Percentiles rank a stretch among this genome's conserved stretches.
Evolutionary conservation across 2,888 invertebrate species (phyloP).

Genomic region (Lepidochitona cinerea): DNA sequence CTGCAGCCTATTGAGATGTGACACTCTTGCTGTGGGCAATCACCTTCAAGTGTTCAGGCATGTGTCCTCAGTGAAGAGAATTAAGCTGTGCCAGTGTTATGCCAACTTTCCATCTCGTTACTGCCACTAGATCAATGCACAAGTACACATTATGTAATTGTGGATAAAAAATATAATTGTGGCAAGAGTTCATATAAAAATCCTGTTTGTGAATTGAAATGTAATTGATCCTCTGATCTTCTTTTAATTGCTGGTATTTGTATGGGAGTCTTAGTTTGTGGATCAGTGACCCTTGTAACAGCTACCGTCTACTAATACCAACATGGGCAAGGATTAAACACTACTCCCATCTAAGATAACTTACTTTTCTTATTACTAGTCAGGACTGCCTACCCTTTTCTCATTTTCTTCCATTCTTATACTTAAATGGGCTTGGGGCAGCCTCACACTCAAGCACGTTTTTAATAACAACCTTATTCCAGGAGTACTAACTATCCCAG

Average conservation of each 20-base stretch:
- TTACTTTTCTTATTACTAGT: not conserved
- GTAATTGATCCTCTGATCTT: not conserved
- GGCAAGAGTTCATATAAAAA: not conserved
- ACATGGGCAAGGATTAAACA: too few species aligned
- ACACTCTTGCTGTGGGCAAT: not conserved
- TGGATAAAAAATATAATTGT: not conserved
- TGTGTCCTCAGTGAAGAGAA: not conserved
- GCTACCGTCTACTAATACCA: too few species aligned
- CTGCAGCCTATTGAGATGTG: not conserved
- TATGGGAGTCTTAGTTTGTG: too few species aligned
- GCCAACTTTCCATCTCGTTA: not conserved
- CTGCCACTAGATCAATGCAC: not conserved
- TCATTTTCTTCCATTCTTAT: not conserved
- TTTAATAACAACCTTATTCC: not conserved
- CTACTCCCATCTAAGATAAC: too few species aligned
- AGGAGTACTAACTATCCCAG: not conserved
- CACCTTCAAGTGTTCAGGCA: constrained; percentile 1
- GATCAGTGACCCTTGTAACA: too few species aligned
- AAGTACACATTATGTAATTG: constrained; percentile 1
- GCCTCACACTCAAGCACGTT: not conserved
- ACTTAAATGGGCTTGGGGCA: not conserved
- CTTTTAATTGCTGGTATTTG: not conserved
- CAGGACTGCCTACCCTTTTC: not conserved
- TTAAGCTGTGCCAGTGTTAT: not conserved
- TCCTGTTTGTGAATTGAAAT: not conserved